Percentiles rank a stretch among this genome's conserved stretches.
phyloP scores from a whole-genome alignment of 2,113 vertebrate genomes.

The Theristicus caerulescens region DNA sequence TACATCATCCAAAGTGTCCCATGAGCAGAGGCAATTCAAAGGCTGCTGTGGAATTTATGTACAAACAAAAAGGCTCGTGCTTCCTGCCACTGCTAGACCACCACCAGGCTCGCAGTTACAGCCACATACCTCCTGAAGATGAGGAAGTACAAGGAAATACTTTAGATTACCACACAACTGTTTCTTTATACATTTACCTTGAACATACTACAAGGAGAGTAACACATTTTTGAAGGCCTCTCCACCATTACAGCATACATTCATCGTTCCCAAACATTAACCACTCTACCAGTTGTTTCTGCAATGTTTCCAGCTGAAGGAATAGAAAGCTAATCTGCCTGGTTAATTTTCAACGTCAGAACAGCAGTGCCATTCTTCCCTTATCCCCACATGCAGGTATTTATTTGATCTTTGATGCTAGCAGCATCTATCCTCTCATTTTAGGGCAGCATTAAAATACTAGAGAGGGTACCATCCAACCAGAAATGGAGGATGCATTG shows the following conservation, averaged over 20 bases:
- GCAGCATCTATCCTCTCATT: not conserved
- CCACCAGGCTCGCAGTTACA: not conserved
- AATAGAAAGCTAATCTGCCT: not conserved
- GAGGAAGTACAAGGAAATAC: not conserved
- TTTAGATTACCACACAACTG: not conserved
- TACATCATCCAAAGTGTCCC: not conserved
- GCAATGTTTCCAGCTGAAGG: not conserved
- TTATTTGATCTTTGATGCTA: not conserved
- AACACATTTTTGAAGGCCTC: not conserved
- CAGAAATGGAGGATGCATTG: not conserved
- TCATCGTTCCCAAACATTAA: not conserved
- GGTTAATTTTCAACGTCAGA: not conserved
- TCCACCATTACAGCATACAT: not conserved
- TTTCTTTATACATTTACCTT: not conserved
- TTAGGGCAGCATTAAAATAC: not conserved
- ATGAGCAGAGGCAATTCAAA: constrained; percentile 8
- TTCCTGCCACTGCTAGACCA: not conserved
- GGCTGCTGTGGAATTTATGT: not conserved
- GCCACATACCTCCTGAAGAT: not conserved
- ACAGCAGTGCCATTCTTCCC: not conserved
- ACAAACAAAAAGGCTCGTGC: not conserved
- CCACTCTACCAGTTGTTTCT: not conserved
- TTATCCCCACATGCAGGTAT: too few species aligned
- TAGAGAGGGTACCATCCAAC: not conserved
- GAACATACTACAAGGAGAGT: not conserved